Evolutionary conservation across 2,888 invertebrate species (phyloP).

Genomic region (Cryptosula pallasiana): DNA sequence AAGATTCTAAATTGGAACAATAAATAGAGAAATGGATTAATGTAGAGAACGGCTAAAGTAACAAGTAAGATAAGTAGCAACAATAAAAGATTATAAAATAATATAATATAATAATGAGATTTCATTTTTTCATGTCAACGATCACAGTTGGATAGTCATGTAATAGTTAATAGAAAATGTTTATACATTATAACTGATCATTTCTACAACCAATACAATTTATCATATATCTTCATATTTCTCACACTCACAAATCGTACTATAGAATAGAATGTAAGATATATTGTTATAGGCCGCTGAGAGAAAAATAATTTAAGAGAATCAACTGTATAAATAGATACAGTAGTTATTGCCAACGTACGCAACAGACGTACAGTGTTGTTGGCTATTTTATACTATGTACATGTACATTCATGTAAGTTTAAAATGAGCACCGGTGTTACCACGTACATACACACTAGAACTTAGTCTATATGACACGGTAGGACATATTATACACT

Average conservation of each 20-base stretch:
- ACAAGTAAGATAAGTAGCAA: neutral
- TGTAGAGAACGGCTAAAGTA: neutral
- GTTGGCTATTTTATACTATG: neutral
- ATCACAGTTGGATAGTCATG: neutral
- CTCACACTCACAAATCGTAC: no score
- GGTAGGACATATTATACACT: neutral
- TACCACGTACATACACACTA: neutral
- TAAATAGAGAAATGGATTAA: neutral
- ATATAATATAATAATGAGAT: neutral
- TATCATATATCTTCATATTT: no score
- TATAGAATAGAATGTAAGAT: no score
- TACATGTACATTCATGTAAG: neutral
- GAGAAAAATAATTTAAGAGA: no score
- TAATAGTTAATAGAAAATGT: no score
- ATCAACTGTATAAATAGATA: no score
- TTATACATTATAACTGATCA: no score
- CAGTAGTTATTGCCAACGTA: no score
- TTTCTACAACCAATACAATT: no score
- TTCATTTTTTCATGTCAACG: neutral
- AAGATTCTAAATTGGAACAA: neutral
- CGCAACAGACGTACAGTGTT: no score
- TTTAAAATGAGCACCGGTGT: neutral
- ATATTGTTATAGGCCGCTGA: no score
- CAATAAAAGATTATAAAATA: neutral
- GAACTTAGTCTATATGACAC: neutral